Evolutionary conservation across 2,113 vertebrate species (phyloP).

Genomic region (Chaetorhynchus papuensis): DNA sequence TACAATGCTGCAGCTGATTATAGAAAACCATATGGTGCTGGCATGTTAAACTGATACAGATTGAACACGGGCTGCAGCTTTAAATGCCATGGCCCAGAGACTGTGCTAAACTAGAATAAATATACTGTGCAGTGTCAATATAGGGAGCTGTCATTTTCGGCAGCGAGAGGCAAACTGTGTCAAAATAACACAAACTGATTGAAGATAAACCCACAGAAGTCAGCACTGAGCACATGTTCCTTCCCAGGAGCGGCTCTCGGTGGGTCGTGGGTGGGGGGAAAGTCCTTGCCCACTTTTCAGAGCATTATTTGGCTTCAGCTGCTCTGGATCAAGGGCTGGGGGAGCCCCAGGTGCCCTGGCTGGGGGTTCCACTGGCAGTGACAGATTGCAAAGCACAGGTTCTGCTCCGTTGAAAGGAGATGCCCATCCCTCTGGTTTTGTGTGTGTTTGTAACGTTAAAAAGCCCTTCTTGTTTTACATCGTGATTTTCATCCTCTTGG

Average conservation of each 20-base stretch:
- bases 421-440: fast-evolving
- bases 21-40: constrained; percentile 50
- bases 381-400: background rate
- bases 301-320: background rate
- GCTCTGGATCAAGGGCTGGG: background rate
- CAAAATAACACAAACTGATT: background rate
- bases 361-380: background rate
- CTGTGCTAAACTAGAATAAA: constrained; percentile 31
- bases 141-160: background rate
- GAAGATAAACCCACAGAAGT: background rate
- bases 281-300: background rate
- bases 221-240: background rate
- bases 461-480: background rate
- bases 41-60: constrained; percentile 48
- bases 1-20: constrained; percentile 53
- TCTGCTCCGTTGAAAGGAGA: background rate
- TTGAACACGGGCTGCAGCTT: constrained; percentile 13
- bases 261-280: fast-evolving
- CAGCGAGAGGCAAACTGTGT: background rate
- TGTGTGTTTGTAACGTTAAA: background rate
- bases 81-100: background rate
- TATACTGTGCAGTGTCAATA: background rate
- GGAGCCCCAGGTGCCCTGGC: background rate
- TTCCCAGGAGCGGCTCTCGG: fast-evolving
- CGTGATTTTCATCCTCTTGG: background rate